Conservation (phyloP, 2,888 invertebrate genomes). For the Lingula anatina region DNA sequence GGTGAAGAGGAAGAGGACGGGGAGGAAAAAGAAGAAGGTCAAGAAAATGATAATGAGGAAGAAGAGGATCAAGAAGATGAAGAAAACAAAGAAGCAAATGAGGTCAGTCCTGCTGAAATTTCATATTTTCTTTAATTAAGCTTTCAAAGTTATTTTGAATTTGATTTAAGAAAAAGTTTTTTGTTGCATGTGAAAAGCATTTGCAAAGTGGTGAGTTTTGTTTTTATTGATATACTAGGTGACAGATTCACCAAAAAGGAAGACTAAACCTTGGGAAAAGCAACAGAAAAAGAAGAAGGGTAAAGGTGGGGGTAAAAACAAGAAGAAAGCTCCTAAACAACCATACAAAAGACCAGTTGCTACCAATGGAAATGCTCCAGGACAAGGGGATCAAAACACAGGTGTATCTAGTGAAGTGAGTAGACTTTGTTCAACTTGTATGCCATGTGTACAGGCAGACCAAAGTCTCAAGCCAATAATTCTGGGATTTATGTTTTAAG, state of each 20-base stretch:
- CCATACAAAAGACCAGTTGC: slow-evolving; percentile 30
- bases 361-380: slow-evolving; percentile 6
- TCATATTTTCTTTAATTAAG: not conserved
- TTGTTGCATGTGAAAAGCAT: too few species aligned
- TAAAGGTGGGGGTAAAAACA: slow-evolving; percentile 15
- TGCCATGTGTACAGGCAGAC: too few species aligned
- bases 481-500: too few species aligned
- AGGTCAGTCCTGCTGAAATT: slow-evolving; percentile 11
- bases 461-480: too few species aligned
- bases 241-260: slow-evolving; percentile 14
- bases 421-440: too few species aligned
- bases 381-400: not conserved
- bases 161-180: slow-evolving; percentile 52
- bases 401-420: too few species aligned
- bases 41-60: slow-evolving; percentile 5
- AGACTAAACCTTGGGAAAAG: slow-evolving; percentile 75
- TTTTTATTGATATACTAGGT: too few species aligned
- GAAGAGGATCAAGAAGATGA: slow-evolving; percentile 15
- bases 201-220: too few species aligned
- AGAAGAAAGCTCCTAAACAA: slow-evolving; percentile 29
- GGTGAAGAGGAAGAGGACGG: slow-evolving; percentile 15
- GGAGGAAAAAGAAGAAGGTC: slow-evolving; percentile 6
- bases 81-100: slow-evolving; percentile 16
- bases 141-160: not conserved
- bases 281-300: slow-evolving; percentile 59